Base-by-base conservation (phyloP, 2,888 invertebrate genomes). In the Standfussiana lucernea region DNA sequence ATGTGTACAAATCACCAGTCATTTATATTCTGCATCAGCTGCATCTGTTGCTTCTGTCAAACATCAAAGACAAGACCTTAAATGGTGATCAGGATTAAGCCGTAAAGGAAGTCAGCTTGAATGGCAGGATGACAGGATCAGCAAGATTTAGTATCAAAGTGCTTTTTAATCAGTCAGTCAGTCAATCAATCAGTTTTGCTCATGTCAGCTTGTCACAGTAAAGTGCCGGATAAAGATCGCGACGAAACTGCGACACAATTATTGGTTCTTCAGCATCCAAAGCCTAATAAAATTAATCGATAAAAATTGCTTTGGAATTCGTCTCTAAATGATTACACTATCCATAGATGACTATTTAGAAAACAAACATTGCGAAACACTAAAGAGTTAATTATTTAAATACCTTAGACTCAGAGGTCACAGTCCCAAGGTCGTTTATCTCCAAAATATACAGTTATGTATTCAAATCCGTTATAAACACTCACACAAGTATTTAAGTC, bases 401-500 rank as follows among this genome's bases (percentile, higher is more conserved):
- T 40, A 83, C 50, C 15, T 64, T 32, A 73, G 50, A 73, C 37
- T 45, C 50, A 72, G 73, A 82, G 82, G 85, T 85, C 72, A 72
- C 45, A 69, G 61, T 75, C 35, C 24, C 83, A 84, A 75, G 85
- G 83, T 66, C 85, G 66, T 62, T 37, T 73, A 42, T 75, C 69
- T 85, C 42, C 59, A 64, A 70, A 72, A 53, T 74, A 72, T 70
- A 77, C 82, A 75, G 83, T 81, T 84, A 81, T 28, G 35, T 77
- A 77, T 84, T 75, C 67, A 62, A 80, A 72, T 77, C 77, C 82
- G 77, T 77, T 82, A 77, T 69, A 72, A 53, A 72, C 62, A 74
- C 70, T 64, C n/a, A 64, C 21, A 72, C 40, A 18, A 8, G 56
- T 62, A 32, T 71, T 64, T 45, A 75, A 62, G 56, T 53, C 73